Evolutionary conservation across 1,140 invertebrate species (phyloP).

Genomic region (Drosophila santomea): DNA sequence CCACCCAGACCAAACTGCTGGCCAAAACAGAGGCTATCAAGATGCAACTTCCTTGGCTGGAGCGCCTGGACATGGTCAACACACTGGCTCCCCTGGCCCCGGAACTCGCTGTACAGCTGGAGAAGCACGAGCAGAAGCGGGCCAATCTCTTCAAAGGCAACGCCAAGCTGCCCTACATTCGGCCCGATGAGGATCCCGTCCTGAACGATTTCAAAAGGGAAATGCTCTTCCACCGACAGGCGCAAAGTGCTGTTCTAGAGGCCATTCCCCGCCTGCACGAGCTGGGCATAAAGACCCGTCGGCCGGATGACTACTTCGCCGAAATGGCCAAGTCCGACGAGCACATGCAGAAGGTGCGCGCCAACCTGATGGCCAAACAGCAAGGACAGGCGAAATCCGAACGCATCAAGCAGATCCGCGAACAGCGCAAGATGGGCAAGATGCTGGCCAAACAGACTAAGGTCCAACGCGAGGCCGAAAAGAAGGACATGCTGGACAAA

Average conservation of each 20-base stretch:
- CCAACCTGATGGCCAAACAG: conserved; percentile 94
- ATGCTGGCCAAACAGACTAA: conserved; percentile 91
- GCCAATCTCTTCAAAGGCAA: conserved; percentile 89
- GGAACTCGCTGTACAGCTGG: conserved; percentile 91
- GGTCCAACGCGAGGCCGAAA: conserved; percentile 91
- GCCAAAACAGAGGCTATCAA: conserved; percentile 90
- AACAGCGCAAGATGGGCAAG: conserved; percentile 97
- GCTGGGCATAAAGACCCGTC: conserved; percentile 90
- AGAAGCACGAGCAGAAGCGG: conserved; percentile 89
- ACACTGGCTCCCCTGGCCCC: conserved; percentile 91
- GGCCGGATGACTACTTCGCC: conserved; percentile 98
- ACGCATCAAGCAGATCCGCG: conserved; percentile 94
- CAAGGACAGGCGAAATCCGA: conserved; percentile 93
- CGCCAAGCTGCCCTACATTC: conserved; percentile 88
- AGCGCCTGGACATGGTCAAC: conserved; percentile 92
- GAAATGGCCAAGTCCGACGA: conserved; percentile 99
- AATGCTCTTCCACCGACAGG: conserved; percentile 95
- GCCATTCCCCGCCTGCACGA: conserved; percentile 91
- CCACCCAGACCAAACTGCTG: conserved; percentile 87
- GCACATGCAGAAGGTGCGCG: conserved; percentile 98
- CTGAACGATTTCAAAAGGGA: conserved; percentile 98
- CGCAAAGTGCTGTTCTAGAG: conserved; percentile 93
- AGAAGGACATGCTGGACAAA: conserved; percentile 92
- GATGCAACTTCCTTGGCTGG: conserved; percentile 92
- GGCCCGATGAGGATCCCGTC: conserved; percentile 90